Evolutionary conservation across 2,113 vertebrate species (phyloP), one percentile per base, ranked within the genome.

Genomic region (Bufo gargarizans): DNA sequence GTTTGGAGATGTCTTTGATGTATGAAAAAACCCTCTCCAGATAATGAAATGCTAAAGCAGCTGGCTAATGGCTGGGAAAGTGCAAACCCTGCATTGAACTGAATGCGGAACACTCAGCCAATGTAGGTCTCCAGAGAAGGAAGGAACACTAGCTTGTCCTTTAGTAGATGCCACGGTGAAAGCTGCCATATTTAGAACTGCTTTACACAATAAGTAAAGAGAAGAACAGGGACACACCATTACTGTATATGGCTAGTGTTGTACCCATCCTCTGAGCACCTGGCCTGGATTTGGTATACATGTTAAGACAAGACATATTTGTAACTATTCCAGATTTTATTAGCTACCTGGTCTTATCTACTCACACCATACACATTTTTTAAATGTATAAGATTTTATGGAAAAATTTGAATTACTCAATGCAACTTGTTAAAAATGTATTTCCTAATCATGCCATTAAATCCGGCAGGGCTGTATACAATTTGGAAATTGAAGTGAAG

Each of bases 41-140:
- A 94, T 96, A 96, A 95, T 95, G 95, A 95, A 94, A 95, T 95
- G 93, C 94, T 1, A 92, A 94, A 92, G 94, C 96, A 95, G 95
- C 94, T 96, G 95, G 95, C 91, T 93, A 95, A 95, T 94, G 95
- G 94, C 94, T 96, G 95, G 95, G 95, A 95, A 95, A 94, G 92
- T 95, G 93, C 93, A 94, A 95, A 95, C 94, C 93, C 92, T 91
- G 92, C 92, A 92, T 91, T 95, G 95, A 96, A 95, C 94, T 92
- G 91, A 92, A 92, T 90, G 43, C 90, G 91, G 82, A 90, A 92
- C 90, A 91, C 93, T 96, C 91, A 91, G 93, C 94, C 94, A 92
- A 91, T 90, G 93, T 92, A 92, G 93, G 91, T 90, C 92, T 88
- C n/a, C 85, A 90, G 91, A 91, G 93, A 90, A 89, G n/a, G 3